A percentile compares a stretch with the other conserved stretches of the same genome.
Evolutionary conservation across 1,140 invertebrate species (phyloP).

Genomic region (Atta texana): DNA sequence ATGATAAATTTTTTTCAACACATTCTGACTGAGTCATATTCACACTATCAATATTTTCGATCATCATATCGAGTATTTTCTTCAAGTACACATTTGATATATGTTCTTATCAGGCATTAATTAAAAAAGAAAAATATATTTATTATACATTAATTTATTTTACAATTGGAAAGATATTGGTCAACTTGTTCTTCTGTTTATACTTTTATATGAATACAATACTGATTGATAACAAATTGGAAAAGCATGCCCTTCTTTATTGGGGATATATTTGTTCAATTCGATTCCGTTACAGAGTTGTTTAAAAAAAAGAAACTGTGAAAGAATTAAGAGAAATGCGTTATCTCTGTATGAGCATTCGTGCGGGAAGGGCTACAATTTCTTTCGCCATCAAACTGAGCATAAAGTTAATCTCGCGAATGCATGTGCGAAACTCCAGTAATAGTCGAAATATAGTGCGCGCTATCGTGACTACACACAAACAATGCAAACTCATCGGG

Average conservation of each 20-base stretch:
- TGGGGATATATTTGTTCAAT: neutral
- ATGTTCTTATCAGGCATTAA: neutral
- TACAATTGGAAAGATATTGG: neutral
- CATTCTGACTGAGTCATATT: neutral
- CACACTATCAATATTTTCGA: conserved; percentile 15
- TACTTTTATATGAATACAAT: neutral
- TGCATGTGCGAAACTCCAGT: conserved; percentile 51
- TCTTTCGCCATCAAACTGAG: conserved; percentile 53
- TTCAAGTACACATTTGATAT: conserved; percentile 17
- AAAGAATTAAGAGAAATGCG: conserved; percentile 52
- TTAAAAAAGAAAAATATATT: too few species aligned
- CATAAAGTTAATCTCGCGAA: conserved; percentile 63
- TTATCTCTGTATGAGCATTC: conserved; percentile 45
- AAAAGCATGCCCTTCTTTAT: neutral
- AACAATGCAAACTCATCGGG: conserved; percentile 55
- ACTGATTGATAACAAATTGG: neutral
- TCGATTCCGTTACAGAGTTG: neutral
- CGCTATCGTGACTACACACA: conserved; percentile 52
- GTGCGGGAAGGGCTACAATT: conserved; percentile 32
- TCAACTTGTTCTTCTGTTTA: neutral
- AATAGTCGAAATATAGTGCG: conserved; percentile 54
- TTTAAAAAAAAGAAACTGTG: neutral
- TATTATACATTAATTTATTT: neutral
- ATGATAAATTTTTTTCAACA: neutral
- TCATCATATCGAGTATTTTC: neutral